A percentile compares a stretch with the other conserved stretches of the same genome.
Evolutionary conservation across 2,888 invertebrate species (phyloP).

Genomic region (Andrena praecox): DNA sequence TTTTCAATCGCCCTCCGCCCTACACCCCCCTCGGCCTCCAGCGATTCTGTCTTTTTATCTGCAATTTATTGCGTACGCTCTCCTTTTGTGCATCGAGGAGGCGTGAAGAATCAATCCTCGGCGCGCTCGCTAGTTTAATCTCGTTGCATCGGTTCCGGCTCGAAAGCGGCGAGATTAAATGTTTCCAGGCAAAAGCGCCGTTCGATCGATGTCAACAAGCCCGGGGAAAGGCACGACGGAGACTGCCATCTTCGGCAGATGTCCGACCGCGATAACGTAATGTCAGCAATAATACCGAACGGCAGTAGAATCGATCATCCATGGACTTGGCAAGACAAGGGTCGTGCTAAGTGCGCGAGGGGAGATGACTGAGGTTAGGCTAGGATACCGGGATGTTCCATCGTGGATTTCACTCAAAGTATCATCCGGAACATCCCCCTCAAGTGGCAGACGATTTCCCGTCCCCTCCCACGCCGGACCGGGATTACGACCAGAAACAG

Average conservation of each 20-base stretch:
- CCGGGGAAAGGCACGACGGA: not conserved
- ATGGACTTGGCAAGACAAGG: conserved; percentile 53
- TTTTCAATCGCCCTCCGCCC: conserved; percentile 47
- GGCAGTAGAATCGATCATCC: conserved; percentile 73
- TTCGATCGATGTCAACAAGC: conserved; percentile 29
- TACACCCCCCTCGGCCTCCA: not conserved
- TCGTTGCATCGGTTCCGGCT: not conserved
- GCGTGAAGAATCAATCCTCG: conserved; percentile 29
- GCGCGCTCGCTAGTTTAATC: not conserved
- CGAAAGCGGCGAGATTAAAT: conserved; percentile 1
- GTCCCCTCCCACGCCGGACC: not conserved
- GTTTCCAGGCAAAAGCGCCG: not conserved
- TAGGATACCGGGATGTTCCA: conserved; percentile 49
- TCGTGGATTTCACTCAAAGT: conserved; percentile 45
- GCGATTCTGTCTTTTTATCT: conserved; percentile 21
- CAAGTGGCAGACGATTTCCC: conserved; percentile 44
- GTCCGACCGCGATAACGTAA: conserved; percentile 70
- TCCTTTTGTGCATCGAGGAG: conserved; percentile 26
- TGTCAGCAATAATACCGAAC: conserved; percentile 69
- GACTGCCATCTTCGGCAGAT: conserved; percentile 54
- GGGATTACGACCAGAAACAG: conserved; percentile 3
- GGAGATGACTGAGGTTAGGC: conserved; percentile 30
- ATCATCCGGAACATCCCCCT: conserved; percentile 46
- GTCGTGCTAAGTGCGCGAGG: conserved; percentile 38
- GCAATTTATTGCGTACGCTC: conserved; percentile 50